These are phyloP conservation scores for Vulpes vulpes DNA, from an alignment of 2,113 vertebrate species.

Conservation along the genomic window DNA sequence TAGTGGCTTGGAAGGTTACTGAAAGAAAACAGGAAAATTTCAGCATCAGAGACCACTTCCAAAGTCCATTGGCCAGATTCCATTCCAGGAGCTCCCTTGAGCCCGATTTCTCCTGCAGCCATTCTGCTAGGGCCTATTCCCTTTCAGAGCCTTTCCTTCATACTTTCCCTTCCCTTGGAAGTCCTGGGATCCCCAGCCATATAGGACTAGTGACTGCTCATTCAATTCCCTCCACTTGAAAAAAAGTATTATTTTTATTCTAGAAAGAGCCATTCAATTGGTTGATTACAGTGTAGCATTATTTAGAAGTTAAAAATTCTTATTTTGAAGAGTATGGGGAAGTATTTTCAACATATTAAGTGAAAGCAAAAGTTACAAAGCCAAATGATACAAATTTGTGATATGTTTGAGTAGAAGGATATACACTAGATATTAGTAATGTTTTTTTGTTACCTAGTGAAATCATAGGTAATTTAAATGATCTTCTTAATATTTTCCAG, in stretches of 20 bases:
- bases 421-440: slow-evolving; percentile 26
- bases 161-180: neutral
- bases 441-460: neutral
- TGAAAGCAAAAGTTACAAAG: slow-evolving; percentile 24
- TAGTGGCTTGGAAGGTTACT: neutral
- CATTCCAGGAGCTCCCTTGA: neutral
- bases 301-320: neutral
- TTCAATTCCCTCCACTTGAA: neutral
- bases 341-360: slow-evolving; percentile 22
- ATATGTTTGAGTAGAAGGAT: neutral
- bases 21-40: slow-evolving; percentile 7
- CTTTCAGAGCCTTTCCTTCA: neutral
- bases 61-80: neutral
- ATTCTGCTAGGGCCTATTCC: neutral
- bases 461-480: neutral
- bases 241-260: neutral
- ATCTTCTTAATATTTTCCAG: neutral
- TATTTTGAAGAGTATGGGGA: neutral
- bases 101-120: neutral
- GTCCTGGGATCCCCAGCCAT: neutral
- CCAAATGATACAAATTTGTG: neutral
- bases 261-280: neutral
- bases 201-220: neutral
- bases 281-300: neutral
- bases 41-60: neutral